Conservation (phyloP, 2,888 invertebrate genomes). For the Cylloceria caligata region DNA sequence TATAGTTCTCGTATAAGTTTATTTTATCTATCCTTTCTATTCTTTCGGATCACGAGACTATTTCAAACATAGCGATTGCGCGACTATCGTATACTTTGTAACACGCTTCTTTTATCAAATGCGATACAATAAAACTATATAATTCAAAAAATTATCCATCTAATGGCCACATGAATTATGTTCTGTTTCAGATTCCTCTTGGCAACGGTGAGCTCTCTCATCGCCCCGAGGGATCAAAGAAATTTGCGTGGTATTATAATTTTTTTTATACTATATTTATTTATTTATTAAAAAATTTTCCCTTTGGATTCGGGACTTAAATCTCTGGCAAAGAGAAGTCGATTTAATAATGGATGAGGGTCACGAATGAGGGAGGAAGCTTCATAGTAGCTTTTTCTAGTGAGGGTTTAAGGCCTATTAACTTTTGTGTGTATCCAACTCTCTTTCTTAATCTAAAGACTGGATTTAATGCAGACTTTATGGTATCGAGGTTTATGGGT, state of each 20-base stretch:
- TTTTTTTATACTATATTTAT: neutral
- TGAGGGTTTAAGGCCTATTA: neutral
- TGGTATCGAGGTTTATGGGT: conserved; percentile 28
- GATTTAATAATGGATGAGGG: conserved; percentile 25
- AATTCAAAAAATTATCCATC: neutral
- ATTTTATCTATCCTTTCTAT: conserved; percentile 37
- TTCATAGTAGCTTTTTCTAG: neutral
- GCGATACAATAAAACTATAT: neutral
- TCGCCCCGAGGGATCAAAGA: conserved; percentile 23
- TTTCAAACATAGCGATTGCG: conserved; percentile 19
- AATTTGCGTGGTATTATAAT: conserved; percentile 25
- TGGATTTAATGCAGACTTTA: conserved; percentile 23
- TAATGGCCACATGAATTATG: conserved; percentile 1
- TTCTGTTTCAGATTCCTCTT: neutral
- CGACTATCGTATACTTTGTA: too few species aligned
- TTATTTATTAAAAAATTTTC: conserved; percentile 8
- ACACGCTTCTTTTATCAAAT: conserved; percentile 1
- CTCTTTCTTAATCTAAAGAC: neutral
- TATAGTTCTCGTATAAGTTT: conserved; percentile 42
- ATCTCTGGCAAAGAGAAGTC: neutral
- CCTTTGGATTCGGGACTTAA: neutral
- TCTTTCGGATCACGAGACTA: neutral
- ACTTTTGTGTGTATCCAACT: neutral
- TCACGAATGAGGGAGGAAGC: conserved; percentile 1
- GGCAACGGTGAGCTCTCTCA: neutral